Evolutionary conservation across 2,888 invertebrate species (phyloP), one percentile per base, ranked within the genome.

Genomic region (Elmis aenea): DNA sequence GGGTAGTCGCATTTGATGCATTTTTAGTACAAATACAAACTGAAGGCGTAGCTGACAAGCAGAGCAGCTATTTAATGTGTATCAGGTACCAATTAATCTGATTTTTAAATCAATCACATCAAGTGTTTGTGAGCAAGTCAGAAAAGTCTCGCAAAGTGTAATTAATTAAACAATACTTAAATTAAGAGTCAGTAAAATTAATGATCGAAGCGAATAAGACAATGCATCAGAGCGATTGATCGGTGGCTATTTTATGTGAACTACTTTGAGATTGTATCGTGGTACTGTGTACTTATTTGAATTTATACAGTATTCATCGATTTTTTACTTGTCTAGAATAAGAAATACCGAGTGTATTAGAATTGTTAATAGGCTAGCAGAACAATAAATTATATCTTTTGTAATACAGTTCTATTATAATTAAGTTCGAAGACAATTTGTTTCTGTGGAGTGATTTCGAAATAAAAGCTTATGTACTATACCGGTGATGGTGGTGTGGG

Each of bases 351-450:
- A 28, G 38, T 31, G 27, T 43, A 46, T 48, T 48, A 46, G 48
- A 48, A 48, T 48, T 48, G 48, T 46, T 48, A 48, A 48, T 48
- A 42, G 43, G 23, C 30, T 41, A 26, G 24, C 33, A 31, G 32
- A 43, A 41, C 45, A 46, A 48, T 46, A 48, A 48, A 48, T 48
- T 48, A 46, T 48, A 42, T 45, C 47, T 48, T 48, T 48, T 46
- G 45, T 43, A 48, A 48, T 48, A 45, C 46, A 40, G 36, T 38
- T 42, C 36, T 41, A 42, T 48, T 48, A 43, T 48, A 48, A 48
- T 48, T 46, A 43, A 43, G 41, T 43, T 37, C 25, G 24, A 26
- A 30, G 43, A 43, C 43, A 46, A 48, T 48, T 48, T 48, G 43
- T 48, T 45, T 45, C 36, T 31, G 39, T 39, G 40, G 30, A 27